Evolutionary conservation across 2,113 vertebrate species (phyloP).

Genomic region (Cardinalis cardinalis): DNA sequence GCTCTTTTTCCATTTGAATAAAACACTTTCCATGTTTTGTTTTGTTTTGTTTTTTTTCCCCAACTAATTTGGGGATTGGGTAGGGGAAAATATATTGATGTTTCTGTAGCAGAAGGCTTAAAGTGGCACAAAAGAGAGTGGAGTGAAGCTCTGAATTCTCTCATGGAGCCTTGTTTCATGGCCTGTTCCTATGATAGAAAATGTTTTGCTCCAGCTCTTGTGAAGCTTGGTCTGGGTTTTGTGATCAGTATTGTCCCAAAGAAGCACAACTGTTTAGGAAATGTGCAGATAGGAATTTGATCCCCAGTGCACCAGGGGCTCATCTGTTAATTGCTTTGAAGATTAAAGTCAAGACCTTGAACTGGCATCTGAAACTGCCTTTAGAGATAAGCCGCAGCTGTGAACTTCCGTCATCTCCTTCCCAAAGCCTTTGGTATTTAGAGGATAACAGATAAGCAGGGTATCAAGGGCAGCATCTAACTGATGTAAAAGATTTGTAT

Average conservation of each 20-base stretch:
- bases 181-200: neutral
- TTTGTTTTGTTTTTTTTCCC: accelerated
- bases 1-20: neutral
- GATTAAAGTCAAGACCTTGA: conserved; percentile 60
- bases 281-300: conserved; percentile 19
- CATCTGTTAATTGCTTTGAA: conserved; percentile 63
- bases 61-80: neutral
- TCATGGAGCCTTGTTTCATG: neutral
- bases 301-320: conserved; percentile 30
- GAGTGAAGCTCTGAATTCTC: neutral
- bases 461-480: neutral
- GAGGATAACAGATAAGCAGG: conserved; percentile 20
- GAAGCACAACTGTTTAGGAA: conserved; percentile 33
- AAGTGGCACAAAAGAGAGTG: neutral
- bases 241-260: neutral
- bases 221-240: neutral
- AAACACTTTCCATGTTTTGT: neutral
- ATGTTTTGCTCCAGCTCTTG: neutral
- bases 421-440: conserved; percentile 12
- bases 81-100: neutral
- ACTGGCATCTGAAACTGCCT: conserved; percentile 15
- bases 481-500: neutral
- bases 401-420: neutral
- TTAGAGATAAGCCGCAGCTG: conserved; percentile 22
- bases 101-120: neutral